Conservation (phyloP, 2,113 vertebrate species). For the Forbesichthys agassizii region DNA sequence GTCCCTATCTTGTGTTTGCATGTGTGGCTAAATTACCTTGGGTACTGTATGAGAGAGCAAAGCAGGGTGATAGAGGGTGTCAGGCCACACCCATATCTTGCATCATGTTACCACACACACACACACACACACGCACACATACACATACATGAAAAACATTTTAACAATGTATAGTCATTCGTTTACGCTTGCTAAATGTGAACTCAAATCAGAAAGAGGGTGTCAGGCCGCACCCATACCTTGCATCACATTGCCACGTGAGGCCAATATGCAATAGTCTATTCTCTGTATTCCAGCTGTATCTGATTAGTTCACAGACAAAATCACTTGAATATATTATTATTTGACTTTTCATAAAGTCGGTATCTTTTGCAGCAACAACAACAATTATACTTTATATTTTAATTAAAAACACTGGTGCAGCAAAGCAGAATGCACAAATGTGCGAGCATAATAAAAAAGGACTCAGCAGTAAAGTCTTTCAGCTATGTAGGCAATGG, state of each 20-base stretch:
- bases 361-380: constrained; percentile 34
- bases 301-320: too few species aligned
- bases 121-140: constrained; percentile 9
- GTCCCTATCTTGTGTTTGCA: constrained; percentile 7
- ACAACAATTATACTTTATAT: too few species aligned
- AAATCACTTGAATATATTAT: constrained; percentile 42
- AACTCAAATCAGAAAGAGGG: too few species aligned
- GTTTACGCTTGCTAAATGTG: too few species aligned
- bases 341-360: constrained; percentile 46
- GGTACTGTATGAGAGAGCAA: background rate
- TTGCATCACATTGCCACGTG: too few species aligned
- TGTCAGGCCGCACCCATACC: too few species aligned
- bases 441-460: constrained; percentile 26
- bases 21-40: constrained; percentile 10
- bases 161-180: too few species aligned
- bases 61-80: background rate
- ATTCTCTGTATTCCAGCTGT: too few species aligned
- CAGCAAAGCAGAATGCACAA: constrained; percentile 25
- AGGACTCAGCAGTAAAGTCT: constrained; percentile 4
- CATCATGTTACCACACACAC: background rate
- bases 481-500: constrained; percentile 3
- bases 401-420: constrained; percentile 5
- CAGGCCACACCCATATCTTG: background rate
- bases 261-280: too few species aligned
- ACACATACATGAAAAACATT: background rate